A percentile compares a stretch with the other conserved stretches of the same genome.
Conservation (phyloP, 2,888 invertebrate genomes). For the Mantis religiosa region DNA sequence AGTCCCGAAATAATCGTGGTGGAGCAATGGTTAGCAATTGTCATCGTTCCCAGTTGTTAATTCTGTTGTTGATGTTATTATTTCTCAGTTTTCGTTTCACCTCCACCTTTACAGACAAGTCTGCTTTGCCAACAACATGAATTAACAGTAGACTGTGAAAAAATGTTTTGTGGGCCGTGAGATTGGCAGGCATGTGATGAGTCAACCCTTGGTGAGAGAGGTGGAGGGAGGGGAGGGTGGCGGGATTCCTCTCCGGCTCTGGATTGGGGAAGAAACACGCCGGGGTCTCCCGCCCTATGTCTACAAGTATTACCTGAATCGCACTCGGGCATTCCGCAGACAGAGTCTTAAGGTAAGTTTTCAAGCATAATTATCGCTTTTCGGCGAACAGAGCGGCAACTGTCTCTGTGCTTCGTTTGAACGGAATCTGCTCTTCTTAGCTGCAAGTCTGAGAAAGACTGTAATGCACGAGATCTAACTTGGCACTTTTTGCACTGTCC, state of each 20-base stretch:
- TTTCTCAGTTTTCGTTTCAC: neutral
- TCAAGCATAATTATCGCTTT: neutral
- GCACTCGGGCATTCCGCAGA: constrained; percentile 27
- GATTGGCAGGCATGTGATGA: constrained; percentile 37
- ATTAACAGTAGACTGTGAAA: neutral
- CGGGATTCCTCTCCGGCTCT: constrained; percentile 41
- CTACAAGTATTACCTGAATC: constrained; percentile 58
- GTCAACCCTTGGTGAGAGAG: constrained; percentile 44
- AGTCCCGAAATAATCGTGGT: neutral
- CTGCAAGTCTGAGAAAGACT: too few species aligned
- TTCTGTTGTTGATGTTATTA: neutral
- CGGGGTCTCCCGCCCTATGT: constrained; percentile 59
- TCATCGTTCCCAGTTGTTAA: neutral
- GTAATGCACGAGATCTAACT: too few species aligned
- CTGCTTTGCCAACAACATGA: neutral
- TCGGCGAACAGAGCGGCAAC: too few species aligned
- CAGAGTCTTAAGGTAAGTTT: constrained; percentile 27
- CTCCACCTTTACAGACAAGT: neutral
- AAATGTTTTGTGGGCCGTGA: neutral
- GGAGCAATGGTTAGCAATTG: neutral
- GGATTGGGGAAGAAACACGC: constrained; percentile 66
- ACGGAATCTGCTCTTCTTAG: too few species aligned
- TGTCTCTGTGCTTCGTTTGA: too few species aligned
- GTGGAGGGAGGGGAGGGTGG: constrained; percentile 32
- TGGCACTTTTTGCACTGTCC: too few species aligned